A percentile compares a stretch with the other conserved stretches of the same genome.
phyloP scores from a whole-genome alignment of 2,113 vertebrate genomes.

The Eubucco bourcierii region DNA sequence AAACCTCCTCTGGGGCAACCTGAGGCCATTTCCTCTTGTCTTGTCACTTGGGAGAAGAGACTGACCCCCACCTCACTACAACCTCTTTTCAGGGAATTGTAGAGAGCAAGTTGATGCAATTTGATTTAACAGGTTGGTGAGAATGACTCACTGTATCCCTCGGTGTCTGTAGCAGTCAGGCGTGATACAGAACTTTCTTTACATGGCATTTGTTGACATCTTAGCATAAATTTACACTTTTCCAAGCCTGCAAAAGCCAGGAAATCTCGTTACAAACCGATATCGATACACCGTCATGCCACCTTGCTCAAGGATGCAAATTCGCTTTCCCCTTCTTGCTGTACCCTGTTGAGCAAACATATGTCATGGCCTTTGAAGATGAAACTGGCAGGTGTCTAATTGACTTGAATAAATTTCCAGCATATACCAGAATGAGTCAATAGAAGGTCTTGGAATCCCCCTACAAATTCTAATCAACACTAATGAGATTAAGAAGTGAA shows the following conservation, averaged over 20 bases:
- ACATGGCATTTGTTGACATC: constrained; percentile 50
- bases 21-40: too few species aligned
- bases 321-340: neutral
- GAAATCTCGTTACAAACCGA: constrained; percentile 61
- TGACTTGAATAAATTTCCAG: constrained; percentile 35
- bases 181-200: constrained; percentile 30
- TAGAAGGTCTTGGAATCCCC: constrained; percentile 20
- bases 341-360: constrained; percentile 38
- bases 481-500: neutral
- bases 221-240: constrained; percentile 64
- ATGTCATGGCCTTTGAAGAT: constrained; percentile 26
- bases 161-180: constrained; percentile 39
- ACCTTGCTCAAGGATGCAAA: constrained; percentile 42
- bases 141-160: neutral
- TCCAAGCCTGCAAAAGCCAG: constrained; percentile 8
- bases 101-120: neutral
- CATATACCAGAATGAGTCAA: neutral
- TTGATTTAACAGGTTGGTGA: neutral
- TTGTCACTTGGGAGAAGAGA: too few species aligned
- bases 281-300: constrained; percentile 9
- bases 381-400: constrained; percentile 35
- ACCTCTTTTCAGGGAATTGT: too few species aligned
- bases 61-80: too few species aligned
- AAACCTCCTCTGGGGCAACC: too few species aligned
- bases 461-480: neutral